Conservation (phyloP, 2,113 vertebrate genomes). For the Hydrochoerus hydrochaeris region DNA sequence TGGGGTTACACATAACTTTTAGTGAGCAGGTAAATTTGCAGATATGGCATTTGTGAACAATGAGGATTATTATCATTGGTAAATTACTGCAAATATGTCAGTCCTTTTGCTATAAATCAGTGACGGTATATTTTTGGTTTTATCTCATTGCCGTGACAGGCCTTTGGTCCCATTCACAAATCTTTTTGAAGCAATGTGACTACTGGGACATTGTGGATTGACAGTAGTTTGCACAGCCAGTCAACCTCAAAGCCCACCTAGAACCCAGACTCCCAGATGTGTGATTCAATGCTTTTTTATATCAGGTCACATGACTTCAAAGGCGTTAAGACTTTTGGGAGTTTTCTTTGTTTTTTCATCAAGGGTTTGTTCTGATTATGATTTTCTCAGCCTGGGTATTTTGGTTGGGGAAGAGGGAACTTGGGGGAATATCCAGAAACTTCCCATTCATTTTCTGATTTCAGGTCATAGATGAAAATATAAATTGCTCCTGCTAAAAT, state of each 20-base stretch:
- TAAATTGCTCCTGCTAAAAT: not conserved
- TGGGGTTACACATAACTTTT: not conserved
- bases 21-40: not conserved
- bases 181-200: not conserved
- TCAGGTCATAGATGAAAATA: slow-evolving; percentile 21
- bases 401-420: not conserved
- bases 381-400: not conserved
- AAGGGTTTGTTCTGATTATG: not conserved
- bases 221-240: not conserved
- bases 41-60: not conserved
- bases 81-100: slow-evolving; percentile 1
- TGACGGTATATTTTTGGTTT: not conserved
- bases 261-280: not conserved
- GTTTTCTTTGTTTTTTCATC: not conserved
- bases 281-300: not conserved
- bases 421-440: not conserved
- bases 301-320: not conserved
- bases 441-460: not conserved
- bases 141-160: not conserved
- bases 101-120: not conserved
- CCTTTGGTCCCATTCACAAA: not conserved
- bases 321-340: not conserved
- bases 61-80: not conserved
- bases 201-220: not conserved
- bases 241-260: not conserved